These are phyloP conservation scores for Balearica regulorum DNA, from an alignment of 2,797 vertebrate genomes.

Conservation along the genomic window DNA sequence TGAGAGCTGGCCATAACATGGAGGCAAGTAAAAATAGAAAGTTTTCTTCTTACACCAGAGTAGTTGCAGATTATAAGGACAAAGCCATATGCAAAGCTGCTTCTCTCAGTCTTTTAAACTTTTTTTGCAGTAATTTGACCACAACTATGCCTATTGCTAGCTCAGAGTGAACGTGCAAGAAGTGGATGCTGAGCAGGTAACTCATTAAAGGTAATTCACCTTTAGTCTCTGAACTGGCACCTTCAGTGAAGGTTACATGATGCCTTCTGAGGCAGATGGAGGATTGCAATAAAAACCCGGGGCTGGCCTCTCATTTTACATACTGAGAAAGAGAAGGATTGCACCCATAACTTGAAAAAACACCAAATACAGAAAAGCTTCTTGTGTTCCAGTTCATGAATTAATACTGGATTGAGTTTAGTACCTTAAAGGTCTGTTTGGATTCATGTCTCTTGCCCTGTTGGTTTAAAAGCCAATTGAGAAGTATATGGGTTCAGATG, in stretches of 20 bases:
- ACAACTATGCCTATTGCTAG: rapidly evolving
- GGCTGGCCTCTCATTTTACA: not conserved
- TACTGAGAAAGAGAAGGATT: not conserved
- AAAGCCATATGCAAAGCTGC: not conserved
- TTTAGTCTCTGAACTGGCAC: not conserved
- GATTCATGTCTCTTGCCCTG: not conserved
- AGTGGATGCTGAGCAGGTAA: not conserved
- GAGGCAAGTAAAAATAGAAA: not conserved
- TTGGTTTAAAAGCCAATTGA: not conserved
- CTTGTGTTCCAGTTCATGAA: not conserved
- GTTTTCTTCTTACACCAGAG: not conserved
- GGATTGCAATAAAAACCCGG: not conserved
- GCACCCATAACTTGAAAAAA: not conserved
- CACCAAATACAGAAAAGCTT: not conserved
- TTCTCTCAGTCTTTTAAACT: not conserved
- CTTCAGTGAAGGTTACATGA: rapidly evolving
- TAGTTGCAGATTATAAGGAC: not conserved
- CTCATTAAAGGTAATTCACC: not conserved
- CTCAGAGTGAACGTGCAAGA: not conserved
- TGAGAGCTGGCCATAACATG: not conserved
- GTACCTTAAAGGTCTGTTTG: not conserved
- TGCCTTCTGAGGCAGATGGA: not conserved
- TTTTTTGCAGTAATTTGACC: not conserved
- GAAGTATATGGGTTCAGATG: not conserved
- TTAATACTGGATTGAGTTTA: not conserved